A percentile compares a stretch with the other conserved stretches of the same genome.
Conservation (phyloP, 2,797 vertebrate genomes). For the Tolypeutes matacus region DNA sequence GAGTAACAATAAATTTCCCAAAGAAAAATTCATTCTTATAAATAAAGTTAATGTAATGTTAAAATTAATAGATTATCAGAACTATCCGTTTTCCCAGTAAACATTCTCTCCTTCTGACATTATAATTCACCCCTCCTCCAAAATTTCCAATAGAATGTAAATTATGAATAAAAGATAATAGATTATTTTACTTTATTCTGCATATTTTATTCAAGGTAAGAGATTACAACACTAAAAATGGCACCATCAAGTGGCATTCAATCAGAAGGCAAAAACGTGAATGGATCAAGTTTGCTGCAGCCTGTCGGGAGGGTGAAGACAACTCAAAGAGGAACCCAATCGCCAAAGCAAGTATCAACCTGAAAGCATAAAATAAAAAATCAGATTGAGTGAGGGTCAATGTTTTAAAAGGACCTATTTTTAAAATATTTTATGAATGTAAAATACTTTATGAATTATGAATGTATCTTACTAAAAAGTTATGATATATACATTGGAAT, state of each 20-base stretch:
- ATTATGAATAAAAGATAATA: slow-evolving; percentile 48
- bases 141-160: background rate
- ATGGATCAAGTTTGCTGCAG: slow-evolving; percentile 94
- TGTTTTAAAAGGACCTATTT: background rate
- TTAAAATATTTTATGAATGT: background rate
- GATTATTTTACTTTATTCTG: background rate
- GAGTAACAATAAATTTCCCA: background rate
- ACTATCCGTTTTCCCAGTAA: background rate
- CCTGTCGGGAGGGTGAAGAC: slow-evolving; percentile 91
- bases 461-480: background rate
- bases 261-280: slow-evolving; percentile 92
- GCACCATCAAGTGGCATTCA: slow-evolving; percentile 87
- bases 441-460: background rate
- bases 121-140: background rate
- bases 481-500: background rate
- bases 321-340: slow-evolving; percentile 91
- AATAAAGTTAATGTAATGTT: background rate
- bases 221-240: slow-evolving; percentile 87
- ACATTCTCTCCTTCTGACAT: background rate
- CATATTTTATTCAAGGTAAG: slow-evolving; percentile 86
- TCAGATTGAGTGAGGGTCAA: background rate
- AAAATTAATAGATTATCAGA: slow-evolving; percentile 2
- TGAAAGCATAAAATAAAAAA: background rate
- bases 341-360: slow-evolving; percentile 91
- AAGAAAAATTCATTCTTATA: background rate